Percentiles rank a stretch among this genome's conserved stretches.
Evolutionary conservation across 2,888 invertebrate genomes (phyloP).

Genomic region (Cheilosia impressa): DNA sequence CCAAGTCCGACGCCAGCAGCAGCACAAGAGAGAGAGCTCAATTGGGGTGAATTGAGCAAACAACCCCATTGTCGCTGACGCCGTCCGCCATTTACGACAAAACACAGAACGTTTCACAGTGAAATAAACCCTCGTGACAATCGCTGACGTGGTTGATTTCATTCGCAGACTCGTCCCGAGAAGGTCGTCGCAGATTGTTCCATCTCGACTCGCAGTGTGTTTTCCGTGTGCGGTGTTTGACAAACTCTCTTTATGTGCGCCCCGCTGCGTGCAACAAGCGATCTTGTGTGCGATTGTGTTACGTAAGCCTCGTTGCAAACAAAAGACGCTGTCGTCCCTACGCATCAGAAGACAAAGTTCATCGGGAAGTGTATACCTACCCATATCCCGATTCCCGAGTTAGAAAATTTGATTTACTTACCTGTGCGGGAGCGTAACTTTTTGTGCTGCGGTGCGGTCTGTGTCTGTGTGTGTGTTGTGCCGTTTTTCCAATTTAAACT

Average conservation of each 20-base stretch:
- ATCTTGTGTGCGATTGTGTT: slow-evolving; percentile 46
- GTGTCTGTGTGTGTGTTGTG: slow-evolving; percentile 47
- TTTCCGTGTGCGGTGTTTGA: slow-evolving; percentile 54
- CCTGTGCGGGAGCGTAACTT: slow-evolving; percentile 53
- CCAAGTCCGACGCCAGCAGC: not conserved
- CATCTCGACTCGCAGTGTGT: slow-evolving; percentile 28
- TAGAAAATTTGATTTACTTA: slow-evolving; percentile 67
- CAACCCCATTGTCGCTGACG: slow-evolving; percentile 65
- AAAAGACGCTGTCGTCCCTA: slow-evolving; percentile 9
- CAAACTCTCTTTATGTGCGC: slow-evolving; percentile 9
- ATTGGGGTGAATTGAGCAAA: slow-evolving; percentile 74
- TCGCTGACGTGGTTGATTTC: slow-evolving; percentile 74
- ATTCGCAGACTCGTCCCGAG: slow-evolving; percentile 71
- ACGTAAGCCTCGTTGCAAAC: slow-evolving; percentile 22
- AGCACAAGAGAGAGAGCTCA: slow-evolving; percentile 54
- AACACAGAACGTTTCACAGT: slow-evolving; percentile 50
- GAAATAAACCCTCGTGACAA: slow-evolving; percentile 73
- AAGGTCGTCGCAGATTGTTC: slow-evolving; percentile 68
- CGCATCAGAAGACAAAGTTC: slow-evolving; percentile 45
- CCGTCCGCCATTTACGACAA: slow-evolving; percentile 68
- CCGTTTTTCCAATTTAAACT: slow-evolving; percentile 74
- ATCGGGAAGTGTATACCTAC: not conserved
- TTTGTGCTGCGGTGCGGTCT: slow-evolving; percentile 34
- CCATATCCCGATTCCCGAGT: slow-evolving; percentile 24
- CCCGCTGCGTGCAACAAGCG: slow-evolving; percentile 65